Evolutionary conservation across 2,113 vertebrate genomes (phyloP), one percentile per base, ranked within the genome.

Genomic region (Capricornis sumatraensis): DNA sequence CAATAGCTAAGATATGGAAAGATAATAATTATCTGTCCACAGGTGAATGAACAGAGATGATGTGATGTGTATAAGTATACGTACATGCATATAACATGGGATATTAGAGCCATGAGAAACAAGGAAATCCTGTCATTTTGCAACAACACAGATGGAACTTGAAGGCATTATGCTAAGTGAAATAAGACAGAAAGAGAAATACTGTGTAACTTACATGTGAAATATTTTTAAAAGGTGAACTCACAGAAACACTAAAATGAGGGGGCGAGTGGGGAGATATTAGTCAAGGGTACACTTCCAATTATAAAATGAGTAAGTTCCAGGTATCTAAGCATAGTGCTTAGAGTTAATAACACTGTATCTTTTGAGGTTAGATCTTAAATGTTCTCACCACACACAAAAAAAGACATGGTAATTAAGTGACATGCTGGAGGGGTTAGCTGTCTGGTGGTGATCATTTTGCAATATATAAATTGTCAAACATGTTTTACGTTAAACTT

Each of bases 1-100:
- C 43, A 57, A 86, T 8, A 90, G 40, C 16, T 47, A 62, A 93
- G 16, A 47, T 84, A 96, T 16, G 21, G 33, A 93, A 90, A 43
- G 17, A 64, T 19, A 3, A 14, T 78, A 85, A 55, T 45, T 40
- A 47, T 74, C 47, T 43, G 17, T 40, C 53, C 76, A 57, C 36
- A 78, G 55, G 91, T n/a, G 71, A 95, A 67, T 36, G 19, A 58
- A 81, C 16, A 64, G 40, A 36, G 36, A 58, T 62, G 14, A 90
- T 40, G n/a, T 52, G 27, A 2, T 57, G 52, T 33, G 47, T 50
- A 7, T 33, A 50, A 19, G n/a, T 71, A 71, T 3, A 28, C 0
- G 74, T 27, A 4, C 45, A 28, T 30, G 62, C 23, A 30, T n/a
- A 53, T 19, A 47, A 3, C 30, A 47, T 9, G 89, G 33, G 62